Base-by-base conservation (phyloP, 2,113 vertebrate genomes). In the Apistogramma diplotaenia region DNA sequence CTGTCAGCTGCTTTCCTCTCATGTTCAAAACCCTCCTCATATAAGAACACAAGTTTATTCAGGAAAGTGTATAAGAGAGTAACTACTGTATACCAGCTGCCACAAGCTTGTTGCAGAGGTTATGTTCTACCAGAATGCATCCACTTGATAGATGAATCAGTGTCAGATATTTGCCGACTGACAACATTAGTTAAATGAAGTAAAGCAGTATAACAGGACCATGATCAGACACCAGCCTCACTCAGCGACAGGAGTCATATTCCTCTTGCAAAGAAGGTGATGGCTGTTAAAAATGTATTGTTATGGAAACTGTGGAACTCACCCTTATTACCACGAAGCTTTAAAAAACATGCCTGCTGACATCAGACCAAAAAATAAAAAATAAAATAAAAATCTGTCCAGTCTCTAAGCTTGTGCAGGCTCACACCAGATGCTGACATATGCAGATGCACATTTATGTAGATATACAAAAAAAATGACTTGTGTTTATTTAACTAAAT, bases 381-480 rank as follows among this genome's bases (percentile, higher is more conserved):
- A n/a, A n/a, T n/a, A n/a, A n/a, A n/a, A n/a, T n/a, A n/a, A n/a
- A n/a, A n/a, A n/a, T n/a, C n/a, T n/a, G n/a, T n/a, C n/a, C n/a
- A n/a, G n/a, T n/a, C n/a, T n/a, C n/a, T n/a, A n/a, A n/a, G n/a
- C n/a, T n/a, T n/a, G n/a, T n/a, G n/a, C n/a, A n/a, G 6, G 33
- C 23, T 40, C 33, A 40, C 33, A 23, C n/a, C 37, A 40, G n/a
- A 62, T 21, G 0, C 13, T 61, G 59, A 61, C 21, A 61, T 0
- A 37, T 16, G 2, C 33, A 40, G 1, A 23, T 40, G n/a, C 35
- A 16, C 15, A 1, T 61, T 37, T 61, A 59, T 60, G 58, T n/a
- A 60, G 5, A 21, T 33, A 8, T 2, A 0, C 0, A 10, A 33
- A 61, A 21, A 7, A 6, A 13, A 35, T 37, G 13, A 13, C 37